These are phyloP conservation scores for Xylocopa sonorina DNA, from an alignment of 1,140 invertebrate genomes.

Conservation along the genomic window DNA sequence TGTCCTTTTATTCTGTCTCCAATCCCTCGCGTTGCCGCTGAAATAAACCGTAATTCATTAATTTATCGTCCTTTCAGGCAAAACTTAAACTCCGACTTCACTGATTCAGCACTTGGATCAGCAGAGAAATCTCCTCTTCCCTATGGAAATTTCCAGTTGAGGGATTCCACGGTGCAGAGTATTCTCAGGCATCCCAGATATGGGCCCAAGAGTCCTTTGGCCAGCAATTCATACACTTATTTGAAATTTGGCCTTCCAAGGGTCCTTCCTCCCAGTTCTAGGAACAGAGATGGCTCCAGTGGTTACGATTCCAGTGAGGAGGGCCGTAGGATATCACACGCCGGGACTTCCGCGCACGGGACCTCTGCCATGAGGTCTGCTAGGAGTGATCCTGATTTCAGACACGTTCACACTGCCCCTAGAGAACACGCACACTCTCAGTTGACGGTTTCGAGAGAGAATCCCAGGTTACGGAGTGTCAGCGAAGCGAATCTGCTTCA, in stretches of 20 bases:
- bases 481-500: slow-evolving; percentile 91
- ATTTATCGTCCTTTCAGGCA: slow-evolving; percentile 84
- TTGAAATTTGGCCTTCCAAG: slow-evolving; percentile 95
- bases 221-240: slow-evolving; percentile 95
- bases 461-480: slow-evolving; percentile 83
- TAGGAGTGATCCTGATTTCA: slow-evolving; percentile 91
- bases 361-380: slow-evolving; percentile 76
- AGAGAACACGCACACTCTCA: slow-evolving; percentile 80
- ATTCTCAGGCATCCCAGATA: slow-evolving; percentile 95
- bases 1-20: slow-evolving; percentile 68
- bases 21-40: background rate
- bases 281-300: slow-evolving; percentile 86
- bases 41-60: background rate
- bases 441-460: slow-evolving; percentile 78
- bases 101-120: slow-evolving; percentile 94
- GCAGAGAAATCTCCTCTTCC: slow-evolving; percentile 94
- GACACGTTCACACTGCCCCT: slow-evolving; percentile 80
- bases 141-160: slow-evolving; percentile 95
- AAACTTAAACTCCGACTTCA: slow-evolving; percentile 97
- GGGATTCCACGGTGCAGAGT: slow-evolving; percentile 96
- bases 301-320: slow-evolving; percentile 93
- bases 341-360: slow-evolving; percentile 54
- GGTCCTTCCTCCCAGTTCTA: slow-evolving; percentile 88
- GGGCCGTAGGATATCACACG: slow-evolving; percentile 77
- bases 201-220: slow-evolving; percentile 91